phyloP scores from a whole-genome alignment of 35 echinoderm and acorn worm genomes.

The Strongylocentrotus purpuratus region DNA sequence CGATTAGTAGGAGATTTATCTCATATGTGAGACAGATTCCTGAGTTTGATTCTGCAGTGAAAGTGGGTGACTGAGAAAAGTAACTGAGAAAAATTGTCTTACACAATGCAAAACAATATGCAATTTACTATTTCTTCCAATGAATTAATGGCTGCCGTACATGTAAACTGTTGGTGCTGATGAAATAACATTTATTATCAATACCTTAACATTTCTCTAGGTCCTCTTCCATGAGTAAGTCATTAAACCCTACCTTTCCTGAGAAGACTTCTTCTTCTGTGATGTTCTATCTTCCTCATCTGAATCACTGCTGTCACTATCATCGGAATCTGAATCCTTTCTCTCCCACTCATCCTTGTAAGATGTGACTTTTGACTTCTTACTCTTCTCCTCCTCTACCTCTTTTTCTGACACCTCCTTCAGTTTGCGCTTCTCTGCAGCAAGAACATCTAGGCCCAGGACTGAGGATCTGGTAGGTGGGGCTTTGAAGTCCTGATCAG shows the following conservation, averaged over 20 bases:
- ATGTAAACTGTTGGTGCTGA: too few relatives aligned
- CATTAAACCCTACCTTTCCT: conserved; percentile 51
- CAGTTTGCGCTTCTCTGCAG: conserved; percentile 66
- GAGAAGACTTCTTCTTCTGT: conserved; percentile 53
- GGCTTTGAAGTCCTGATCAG: conserved; percentile 63
- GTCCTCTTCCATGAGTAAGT: too few relatives aligned
- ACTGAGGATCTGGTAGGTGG: conserved; percentile 63
- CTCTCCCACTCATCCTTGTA: conserved; percentile 85
- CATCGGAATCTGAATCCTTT: conserved; percentile 55
- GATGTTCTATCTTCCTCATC: conserved; percentile 59
- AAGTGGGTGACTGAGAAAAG: too few relatives aligned
- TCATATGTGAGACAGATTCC: too few relatives aligned
- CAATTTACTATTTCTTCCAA: too few relatives aligned
- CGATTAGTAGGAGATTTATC: too few relatives aligned
- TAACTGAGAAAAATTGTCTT: too few relatives aligned
- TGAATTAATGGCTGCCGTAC: too few relatives aligned
- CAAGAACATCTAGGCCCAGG: conserved; percentile 75
- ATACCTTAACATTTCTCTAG: too few relatives aligned
- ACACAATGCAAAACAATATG: too few relatives aligned
- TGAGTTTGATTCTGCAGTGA: too few relatives aligned
- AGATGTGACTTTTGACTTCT: conserved; percentile 84
- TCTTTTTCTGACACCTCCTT: conserved; percentile 64
- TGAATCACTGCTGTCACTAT: conserved; percentile 38
- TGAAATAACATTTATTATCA: too few relatives aligned
- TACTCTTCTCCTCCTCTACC: conserved; percentile 62